Evolutionary conservation across 2,113 vertebrate genomes (phyloP).

Genomic region (Marcusenius ussheri): DNA sequence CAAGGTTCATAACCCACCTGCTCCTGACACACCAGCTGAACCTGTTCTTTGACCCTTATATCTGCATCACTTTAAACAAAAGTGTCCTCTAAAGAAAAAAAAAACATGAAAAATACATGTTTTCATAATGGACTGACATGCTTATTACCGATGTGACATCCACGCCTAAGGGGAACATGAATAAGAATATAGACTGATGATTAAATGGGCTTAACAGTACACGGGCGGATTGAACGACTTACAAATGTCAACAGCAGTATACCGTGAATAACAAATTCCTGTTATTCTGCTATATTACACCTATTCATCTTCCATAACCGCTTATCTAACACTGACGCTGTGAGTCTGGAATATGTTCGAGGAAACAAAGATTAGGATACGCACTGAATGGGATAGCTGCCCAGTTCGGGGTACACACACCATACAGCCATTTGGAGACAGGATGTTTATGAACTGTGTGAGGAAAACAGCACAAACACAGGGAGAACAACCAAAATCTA

Average conservation of each 20-base stretch:
- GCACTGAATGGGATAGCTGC: background rate
- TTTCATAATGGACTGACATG: background rate
- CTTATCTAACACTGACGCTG: background rate
- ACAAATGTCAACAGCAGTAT: background rate
- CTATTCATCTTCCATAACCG: background rate
- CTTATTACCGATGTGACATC: background rate
- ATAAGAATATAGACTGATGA: background rate
- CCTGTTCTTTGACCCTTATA: background rate
- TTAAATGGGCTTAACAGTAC: background rate
- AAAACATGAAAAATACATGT: background rate
- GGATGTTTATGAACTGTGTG: background rate
- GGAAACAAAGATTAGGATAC: background rate
- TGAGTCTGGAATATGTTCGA: background rate
- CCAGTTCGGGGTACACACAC: background rate
- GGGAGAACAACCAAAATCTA: background rate
- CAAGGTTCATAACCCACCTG: background rate
- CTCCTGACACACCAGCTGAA: background rate
- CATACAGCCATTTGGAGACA: background rate
- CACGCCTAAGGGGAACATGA: background rate
- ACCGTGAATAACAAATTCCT: background rate
- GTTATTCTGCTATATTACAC: background rate
- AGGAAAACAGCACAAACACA: background rate
- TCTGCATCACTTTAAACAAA: background rate
- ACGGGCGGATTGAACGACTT: background rate
- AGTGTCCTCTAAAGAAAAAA: background rate